Evolutionary conservation across 2,888 invertebrate genomes (phyloP), one percentile per base, ranked within the genome.

Genomic region (Lasius platythorax): DNA sequence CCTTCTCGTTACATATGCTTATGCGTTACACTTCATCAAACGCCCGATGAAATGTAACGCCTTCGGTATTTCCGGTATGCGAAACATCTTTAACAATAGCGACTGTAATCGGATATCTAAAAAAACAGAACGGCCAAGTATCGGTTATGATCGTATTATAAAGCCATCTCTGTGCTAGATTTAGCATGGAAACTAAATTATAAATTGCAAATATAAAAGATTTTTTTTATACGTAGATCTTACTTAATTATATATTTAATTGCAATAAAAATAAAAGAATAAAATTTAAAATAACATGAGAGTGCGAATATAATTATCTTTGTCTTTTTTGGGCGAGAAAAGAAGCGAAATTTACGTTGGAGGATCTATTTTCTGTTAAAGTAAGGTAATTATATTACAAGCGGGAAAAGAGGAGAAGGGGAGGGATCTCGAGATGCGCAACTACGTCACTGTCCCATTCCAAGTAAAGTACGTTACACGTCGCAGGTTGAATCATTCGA

Each of bases 401-500:
- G 40, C 58, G 23, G 9, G 1, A n/a, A 53, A 53, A n/a, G 2
- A n/a, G 50, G 5, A 37, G 37, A 37, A 53, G n/a, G 18, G 3
- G 8, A 53, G 30, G 74, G 61, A 43, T 58, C 40, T 43, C 23
- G 43, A 28, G 30, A 66, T 40, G 18, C 43, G 30, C 37, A 37
- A 53, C 70, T 83, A 67, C 75, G 58, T 73, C 61, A 75, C 72
- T 70, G 72, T 67, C 64, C n/a, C 28, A 72, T 83, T 85, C 78
- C 64, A 64, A 28, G 68, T 56, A 64, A 72, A 83, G 68, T 85
- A 85, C 70, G 78, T 83, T 85, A 85, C 74, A 64, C 84, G 72
- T 63, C 70, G 66, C 66, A 63, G 78, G 61, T 82, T 88, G 88
- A 88, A 85, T 88, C 88, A 88, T 66, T 70, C 82, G 66, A 67